Evolutionary conservation across 2,888 invertebrate species (phyloP), one percentile per base, ranked within the genome.

Genomic region (Philhelius pedissequus): DNA sequence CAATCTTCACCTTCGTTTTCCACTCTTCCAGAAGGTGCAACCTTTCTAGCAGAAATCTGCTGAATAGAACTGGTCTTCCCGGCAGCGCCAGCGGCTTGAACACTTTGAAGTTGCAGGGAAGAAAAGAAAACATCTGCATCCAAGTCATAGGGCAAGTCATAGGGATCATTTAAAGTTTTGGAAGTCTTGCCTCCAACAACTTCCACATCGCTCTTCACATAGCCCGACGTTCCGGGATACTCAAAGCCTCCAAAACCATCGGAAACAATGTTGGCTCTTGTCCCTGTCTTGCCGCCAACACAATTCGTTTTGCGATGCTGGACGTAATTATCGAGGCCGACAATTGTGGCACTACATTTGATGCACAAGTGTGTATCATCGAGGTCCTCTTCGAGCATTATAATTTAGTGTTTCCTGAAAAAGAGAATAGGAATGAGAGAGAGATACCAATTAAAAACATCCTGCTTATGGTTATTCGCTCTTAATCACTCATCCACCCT

Each of bases 361-460:
- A 97, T 94, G 91, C 98, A 98, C 86, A 96, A 94, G 89, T 98
- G 98, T 4, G 94, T 95, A 91, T 98, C 97, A 70, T 96, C 96
- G 60, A 97, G 95, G 74, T 95, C 95, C 81, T 95, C 94, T 76
- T 93, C 88, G 54, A 89, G 87, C 87, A 88, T 89, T 73, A 73
- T 79, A 58, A 77, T 56, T 70, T 66, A 75, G 87, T 87, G 84
- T 25, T 48, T 48, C 48, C 25, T 48, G 22, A 3, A 25, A 25
- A n/a, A 15, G 6, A 48, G 18, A 35, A 20, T 27, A 79, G 48
- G 40, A 66, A 78, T 6, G 25, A 64, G 54, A 77, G n/a, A 35
- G 66, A 43, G 68, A 80, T 40, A 54, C 68, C 84, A 84, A 84
- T 84, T 84, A 84, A 84, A 80, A 84, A 32, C 84, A 84, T 79